Evolutionary conservation across 2,113 vertebrate species (phyloP), one percentile per base, ranked within the genome.

Genomic region (Pipa parva): DNA sequence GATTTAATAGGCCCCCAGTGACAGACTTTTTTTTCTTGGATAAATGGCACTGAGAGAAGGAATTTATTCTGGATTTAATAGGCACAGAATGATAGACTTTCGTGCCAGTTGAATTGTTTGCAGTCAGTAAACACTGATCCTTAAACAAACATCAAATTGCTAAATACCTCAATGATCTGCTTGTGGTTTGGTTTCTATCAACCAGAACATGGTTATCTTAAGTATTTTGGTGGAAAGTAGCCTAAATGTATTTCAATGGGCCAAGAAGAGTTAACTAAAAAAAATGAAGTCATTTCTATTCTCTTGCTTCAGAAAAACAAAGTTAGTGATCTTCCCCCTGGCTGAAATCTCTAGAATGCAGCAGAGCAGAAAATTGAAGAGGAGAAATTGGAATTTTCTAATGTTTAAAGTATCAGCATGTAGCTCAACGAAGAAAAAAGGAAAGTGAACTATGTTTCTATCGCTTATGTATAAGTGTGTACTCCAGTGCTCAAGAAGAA

Each of bases 311-410:
- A 15, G 22, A 64, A 64, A 63, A 64, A 59, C 46, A 59, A 54
- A 45, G 33, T 46, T 64, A 59, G 61, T 27, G 50, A 63, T 59
- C 52, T 71, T 58, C 42, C 70, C 54, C 55, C 26, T 52, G 56
- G 46, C 70, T 59, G 60, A 72, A 72, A 64, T 72, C 56, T 45
- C 45, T 59, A 52, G 70, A 58, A 63, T 4, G 61, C 61, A 59
- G 56, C 9, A 12, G 56, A 52, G 61, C 54, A 58, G 56, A 72
- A 72, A 59, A 64, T 59, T 58, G 61, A 64, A 64, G 62, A 64
- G 55, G 36, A 52, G 55, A 59, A 59, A 64, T 59, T 63, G 70
- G 62, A 42, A 52, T 70, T 70, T 59, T 70, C 33, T 52, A 39
- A 70, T 70, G 66, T 70, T 70, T 61, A 42, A 70, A 60, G 57